phyloP scores from a whole-genome alignment of 2,113 vertebrate genomes.

The Suncus etruscus region DNA sequence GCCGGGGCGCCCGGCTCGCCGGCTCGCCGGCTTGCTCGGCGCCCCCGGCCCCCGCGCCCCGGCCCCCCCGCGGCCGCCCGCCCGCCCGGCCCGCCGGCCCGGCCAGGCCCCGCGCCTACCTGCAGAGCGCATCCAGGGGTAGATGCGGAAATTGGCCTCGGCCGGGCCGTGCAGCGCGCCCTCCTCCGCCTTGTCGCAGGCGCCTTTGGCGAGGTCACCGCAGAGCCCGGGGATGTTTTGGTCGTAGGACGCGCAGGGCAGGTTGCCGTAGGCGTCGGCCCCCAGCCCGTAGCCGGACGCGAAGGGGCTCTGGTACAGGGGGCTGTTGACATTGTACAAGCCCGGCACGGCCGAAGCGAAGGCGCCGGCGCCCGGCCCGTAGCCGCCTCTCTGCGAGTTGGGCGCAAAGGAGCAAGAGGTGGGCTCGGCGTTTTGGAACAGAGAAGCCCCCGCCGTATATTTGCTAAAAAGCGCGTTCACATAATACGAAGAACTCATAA shows the following conservation, averaged over 20 bases:
- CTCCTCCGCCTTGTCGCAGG: conserved; percentile 92
- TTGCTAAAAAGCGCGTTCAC: conserved; percentile 97
- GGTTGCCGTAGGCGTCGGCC: conserved; percentile 90
- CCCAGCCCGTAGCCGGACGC: conserved; percentile 90
- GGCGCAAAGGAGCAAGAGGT: conserved; percentile 92
- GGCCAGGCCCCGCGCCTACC: conserved; percentile 88
- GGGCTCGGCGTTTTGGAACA: conserved; percentile 93
- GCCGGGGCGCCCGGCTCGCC: conserved; percentile 28
- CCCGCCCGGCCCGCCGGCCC: conserved; percentile 64
- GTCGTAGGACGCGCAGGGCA: conserved; percentile 93
- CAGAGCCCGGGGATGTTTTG: conserved; percentile 93
- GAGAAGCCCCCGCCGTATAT: conserved; percentile 93
- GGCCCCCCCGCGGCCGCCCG: background rate
- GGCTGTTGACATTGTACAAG: conserved; percentile 93
- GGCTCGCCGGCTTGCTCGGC: conserved; percentile 45
- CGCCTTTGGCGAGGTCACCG: conserved; percentile 91
- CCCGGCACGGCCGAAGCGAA: conserved; percentile 91
- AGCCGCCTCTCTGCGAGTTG: conserved; percentile 91
- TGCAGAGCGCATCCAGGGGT: conserved; percentile 96
- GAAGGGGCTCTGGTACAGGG: conserved; percentile 91
- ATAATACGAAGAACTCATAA: conserved; percentile 98
- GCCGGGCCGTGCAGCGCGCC: conserved; percentile 90
- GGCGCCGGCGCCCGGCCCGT: conserved; percentile 90
- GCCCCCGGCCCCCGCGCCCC: background rate
- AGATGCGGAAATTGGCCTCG: conserved; percentile 94